These are phyloP conservation scores for Serranus cabrilla DNA, from an alignment of 2,797 vertebrate genomes.

Conservation along the genomic window DNA sequence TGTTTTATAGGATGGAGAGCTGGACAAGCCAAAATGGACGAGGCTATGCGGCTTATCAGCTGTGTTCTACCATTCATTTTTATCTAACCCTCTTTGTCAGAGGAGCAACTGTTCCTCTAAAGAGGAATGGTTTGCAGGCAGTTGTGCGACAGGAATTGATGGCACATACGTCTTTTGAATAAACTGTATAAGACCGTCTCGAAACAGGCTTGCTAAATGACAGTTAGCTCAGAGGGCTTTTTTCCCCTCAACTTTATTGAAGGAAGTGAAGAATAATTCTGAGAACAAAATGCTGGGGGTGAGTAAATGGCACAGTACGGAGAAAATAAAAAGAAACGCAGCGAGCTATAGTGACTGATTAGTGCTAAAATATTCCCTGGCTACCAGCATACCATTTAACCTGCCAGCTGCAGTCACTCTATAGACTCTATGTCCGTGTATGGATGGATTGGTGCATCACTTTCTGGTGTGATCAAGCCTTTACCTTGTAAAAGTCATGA, in stretches of 20 bases:
- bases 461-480: neutral
- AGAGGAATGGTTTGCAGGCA: neutral
- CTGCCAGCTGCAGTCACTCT: neutral
- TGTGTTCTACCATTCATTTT: neutral
- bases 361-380: neutral
- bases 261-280: neutral
- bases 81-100: neutral
- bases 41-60: neutral
- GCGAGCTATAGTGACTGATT: neutral
- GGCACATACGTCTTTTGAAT: constrained; percentile 5
- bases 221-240: neutral
- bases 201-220: neutral
- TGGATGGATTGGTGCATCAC: neutral
- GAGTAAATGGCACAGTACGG: neutral
- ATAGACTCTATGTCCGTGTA: too few species aligned
- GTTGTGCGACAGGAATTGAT: neutral
- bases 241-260: neutral
- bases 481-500: neutral
- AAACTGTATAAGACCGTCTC: neutral
- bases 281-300: neutral
- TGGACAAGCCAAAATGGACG: neutral
- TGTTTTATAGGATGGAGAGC: neutral
- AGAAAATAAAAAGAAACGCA: neutral
- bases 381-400: too few species aligned
- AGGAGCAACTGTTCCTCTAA: neutral